Conservation (phyloP, 2,888 invertebrate genomes). For the Folsomia candida region DNA sequence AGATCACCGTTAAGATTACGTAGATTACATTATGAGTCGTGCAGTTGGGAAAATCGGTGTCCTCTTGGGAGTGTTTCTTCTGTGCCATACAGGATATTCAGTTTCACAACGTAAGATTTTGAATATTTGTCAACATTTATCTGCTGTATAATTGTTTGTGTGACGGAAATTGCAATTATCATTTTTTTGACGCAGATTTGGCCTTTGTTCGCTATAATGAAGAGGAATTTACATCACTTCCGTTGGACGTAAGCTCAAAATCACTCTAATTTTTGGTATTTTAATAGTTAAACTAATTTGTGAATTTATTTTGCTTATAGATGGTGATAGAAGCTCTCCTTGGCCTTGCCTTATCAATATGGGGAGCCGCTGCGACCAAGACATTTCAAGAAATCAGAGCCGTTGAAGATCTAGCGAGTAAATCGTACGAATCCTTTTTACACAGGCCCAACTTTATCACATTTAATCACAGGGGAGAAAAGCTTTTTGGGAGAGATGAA, state of each 20-base stretch:
- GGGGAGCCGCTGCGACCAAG: constrained; percentile 48
- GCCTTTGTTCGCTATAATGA: constrained; percentile 46
- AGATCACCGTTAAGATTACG: too few relatives aligned
- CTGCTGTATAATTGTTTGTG: background rate
- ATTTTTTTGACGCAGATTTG: constrained; percentile 30
- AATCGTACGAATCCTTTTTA: constrained; percentile 48
- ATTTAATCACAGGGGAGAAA: constrained; percentile 48
- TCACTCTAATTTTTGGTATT: background rate
- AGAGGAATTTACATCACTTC: constrained; percentile 44
- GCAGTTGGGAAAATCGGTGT: constrained; percentile 41
- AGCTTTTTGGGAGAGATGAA: constrained; percentile 38
- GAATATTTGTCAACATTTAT: background rate
- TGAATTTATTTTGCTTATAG: constrained; percentile 22
- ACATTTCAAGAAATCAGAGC: constrained; percentile 50
- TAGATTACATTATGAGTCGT: constrained; percentile 30
- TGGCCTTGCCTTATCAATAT: constrained; percentile 47
- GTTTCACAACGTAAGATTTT: constrained; percentile 46
- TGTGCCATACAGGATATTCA: constrained; percentile 47
- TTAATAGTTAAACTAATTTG: background rate
- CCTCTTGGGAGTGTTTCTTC: constrained; percentile 39
- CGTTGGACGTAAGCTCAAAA: constrained; percentile 43
- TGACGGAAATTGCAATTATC: background rate
- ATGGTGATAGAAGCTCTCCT: constrained; percentile 47
- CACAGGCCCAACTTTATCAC: constrained; percentile 48
- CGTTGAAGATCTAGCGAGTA: constrained; percentile 47